phyloP scores from a whole-genome alignment of 1,140 invertebrate genomes.

The Wiebesia pumilae region DNA sequence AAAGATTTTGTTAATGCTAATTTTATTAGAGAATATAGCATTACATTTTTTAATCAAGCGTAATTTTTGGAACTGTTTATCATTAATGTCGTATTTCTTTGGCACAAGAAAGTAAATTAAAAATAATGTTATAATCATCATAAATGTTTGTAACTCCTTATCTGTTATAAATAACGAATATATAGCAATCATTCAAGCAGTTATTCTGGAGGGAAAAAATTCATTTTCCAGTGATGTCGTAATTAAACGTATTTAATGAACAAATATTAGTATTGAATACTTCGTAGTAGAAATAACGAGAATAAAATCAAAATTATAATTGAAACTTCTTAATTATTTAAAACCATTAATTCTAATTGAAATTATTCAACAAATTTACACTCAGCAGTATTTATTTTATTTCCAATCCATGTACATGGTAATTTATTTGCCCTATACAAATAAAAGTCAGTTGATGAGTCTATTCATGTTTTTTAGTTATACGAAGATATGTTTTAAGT shows the following conservation, averaged over 20 bases:
- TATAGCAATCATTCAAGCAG: neutral
- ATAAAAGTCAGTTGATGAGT: too few relatives aligned
- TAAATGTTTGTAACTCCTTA: constrained; percentile 15
- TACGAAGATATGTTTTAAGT: too few relatives aligned
- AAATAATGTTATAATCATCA: neutral
- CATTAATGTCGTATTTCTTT: neutral
- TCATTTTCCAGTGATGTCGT: neutral
- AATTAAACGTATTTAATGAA: constrained; percentile 1
- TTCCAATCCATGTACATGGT: too few relatives aligned
- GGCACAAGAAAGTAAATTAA: neutral
- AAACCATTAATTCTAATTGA: neutral
- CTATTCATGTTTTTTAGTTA: too few relatives aligned
- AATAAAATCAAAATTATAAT: neutral
- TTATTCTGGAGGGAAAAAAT: neutral
- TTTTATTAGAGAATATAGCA: neutral
- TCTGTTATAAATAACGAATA: neutral
- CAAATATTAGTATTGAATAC: neutral
- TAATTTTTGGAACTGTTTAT: neutral
- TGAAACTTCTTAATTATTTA: neutral
- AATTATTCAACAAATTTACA: too few relatives aligned
- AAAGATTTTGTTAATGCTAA: neutral
- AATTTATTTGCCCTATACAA: too few relatives aligned
- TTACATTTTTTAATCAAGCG: neutral
- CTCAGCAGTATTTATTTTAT: too few relatives aligned
- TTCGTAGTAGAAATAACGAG: neutral